phyloP scores from a whole-genome alignment of 2,888 invertebrate genomes.

The Chalcosyrphus nemorum region DNA sequence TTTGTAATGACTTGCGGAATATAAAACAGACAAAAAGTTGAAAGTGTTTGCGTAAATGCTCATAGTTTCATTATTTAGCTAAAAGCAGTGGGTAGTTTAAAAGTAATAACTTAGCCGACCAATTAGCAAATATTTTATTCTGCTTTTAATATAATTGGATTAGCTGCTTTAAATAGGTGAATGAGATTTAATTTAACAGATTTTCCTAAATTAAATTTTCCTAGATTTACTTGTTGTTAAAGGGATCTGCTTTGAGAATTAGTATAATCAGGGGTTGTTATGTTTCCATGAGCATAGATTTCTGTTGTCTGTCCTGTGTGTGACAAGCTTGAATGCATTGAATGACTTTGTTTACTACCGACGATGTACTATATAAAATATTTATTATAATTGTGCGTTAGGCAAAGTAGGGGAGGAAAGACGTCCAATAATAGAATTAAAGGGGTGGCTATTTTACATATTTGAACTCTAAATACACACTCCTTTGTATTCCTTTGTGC shows the following conservation, averaged over 20 bases:
- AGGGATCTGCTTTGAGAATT: background rate
- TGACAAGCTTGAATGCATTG: too few species aligned
- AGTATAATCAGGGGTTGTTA: background rate
- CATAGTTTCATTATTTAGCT: slow-evolving; percentile 50
- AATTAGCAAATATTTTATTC: slow-evolving; percentile 40
- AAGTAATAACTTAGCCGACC: slow-evolving; percentile 39
- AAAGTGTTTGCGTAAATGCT: slow-evolving; percentile 47
- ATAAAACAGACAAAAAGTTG: background rate
- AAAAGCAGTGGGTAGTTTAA: slow-evolving; percentile 25
- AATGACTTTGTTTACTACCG: too few species aligned
- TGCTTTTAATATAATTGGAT: slow-evolving; percentile 16
- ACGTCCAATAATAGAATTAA: too few species aligned
- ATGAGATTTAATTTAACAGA: background rate
- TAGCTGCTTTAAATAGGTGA: background rate
- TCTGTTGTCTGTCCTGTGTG: too few species aligned
- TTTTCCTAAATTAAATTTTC: background rate
- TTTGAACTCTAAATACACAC: too few species aligned
- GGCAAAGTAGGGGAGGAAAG: too few species aligned
- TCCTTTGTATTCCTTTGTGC: too few species aligned
- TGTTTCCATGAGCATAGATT: too few species aligned
- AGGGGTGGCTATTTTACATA: too few species aligned
- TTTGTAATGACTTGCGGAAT: slow-evolving; percentile 53
- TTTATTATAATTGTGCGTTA: too few species aligned
- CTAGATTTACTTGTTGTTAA: background rate
- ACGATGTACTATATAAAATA: too few species aligned